These are phyloP conservation scores for Kryptopterus vitreolus DNA, from an alignment of 2,797 vertebrate genomes.

Conservation along the genomic window DNA sequence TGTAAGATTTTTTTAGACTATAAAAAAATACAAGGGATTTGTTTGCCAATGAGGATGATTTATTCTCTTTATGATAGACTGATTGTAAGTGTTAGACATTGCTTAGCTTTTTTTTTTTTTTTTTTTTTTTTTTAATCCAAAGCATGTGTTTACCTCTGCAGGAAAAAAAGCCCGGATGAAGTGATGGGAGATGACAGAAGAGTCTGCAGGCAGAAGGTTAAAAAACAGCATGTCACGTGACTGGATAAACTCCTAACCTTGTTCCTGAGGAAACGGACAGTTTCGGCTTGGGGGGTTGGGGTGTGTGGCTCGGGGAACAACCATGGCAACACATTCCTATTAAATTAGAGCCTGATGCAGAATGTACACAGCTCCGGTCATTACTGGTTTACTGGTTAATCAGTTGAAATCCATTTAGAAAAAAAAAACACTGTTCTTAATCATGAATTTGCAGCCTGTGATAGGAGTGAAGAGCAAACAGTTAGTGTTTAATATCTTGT, in stretches of 20 bases:
- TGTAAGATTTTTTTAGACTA: background rate
- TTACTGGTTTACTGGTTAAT: constrained; percentile 62
- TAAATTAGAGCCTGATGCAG: constrained; percentile 58
- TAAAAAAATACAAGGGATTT: background rate
- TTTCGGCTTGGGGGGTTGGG: constrained; percentile 57
- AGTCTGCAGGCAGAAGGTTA: constrained; percentile 77
- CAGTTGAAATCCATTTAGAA: constrained; percentile 62
- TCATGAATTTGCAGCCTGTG: constrained; percentile 45
- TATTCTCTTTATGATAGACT: constrained; percentile 49
- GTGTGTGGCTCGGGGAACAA: constrained; percentile 46
- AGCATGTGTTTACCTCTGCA: constrained; percentile 66
- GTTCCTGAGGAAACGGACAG: constrained; percentile 69
- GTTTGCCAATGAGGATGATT: constrained; percentile 52
- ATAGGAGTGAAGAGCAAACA: constrained; percentile 32
- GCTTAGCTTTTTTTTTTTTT: constrained; percentile 54
- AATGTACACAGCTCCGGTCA: constrained; percentile 56
- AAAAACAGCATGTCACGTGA: constrained; percentile 72
- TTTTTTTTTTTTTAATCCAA: too few species aligned
- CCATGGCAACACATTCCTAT: constrained; percentile 60
- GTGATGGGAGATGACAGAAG: constrained; percentile 75
- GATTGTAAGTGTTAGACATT: constrained; percentile 50
- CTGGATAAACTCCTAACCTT: constrained; percentile 68
- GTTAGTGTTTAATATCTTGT: constrained; percentile 11
- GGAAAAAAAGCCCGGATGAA: constrained; percentile 65
- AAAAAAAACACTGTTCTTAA: constrained; percentile 60